Evolutionary conservation across 2,113 vertebrate species (phyloP), one percentile per base, ranked within the genome.

Genomic region (Haemorhous mexicanus): DNA sequence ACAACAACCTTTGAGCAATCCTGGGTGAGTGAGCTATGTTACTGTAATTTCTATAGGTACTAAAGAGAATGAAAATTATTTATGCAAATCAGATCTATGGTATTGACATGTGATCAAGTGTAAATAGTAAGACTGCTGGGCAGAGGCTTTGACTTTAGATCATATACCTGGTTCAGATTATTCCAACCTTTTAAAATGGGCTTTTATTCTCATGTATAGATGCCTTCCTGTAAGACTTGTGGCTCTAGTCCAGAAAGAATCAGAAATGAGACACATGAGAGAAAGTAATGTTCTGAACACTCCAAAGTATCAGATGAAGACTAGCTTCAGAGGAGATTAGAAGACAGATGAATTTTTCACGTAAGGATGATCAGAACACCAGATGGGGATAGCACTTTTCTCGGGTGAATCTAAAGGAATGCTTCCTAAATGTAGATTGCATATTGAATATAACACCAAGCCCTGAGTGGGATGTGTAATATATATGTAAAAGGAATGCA

Each of bases 141-240:
- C 21, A 79, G n/a, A 76, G 5, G 4, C 18, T 83, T 87, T 87
- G 53, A 18, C n/a, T 94, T 97, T 85, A 84, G 66, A 50, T 76
- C n/a, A 37, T 41, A 61, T 35, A 89, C 18, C 37, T 82, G 37
- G 63, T 30, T 26, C 41, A 75, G 75, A 43, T 11, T 17, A 85
- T 72, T 66, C 28, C 33, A 91, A 10, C 43, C 11, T 62, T 94
- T 90, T 72, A 56, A 95, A 92, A 81, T 52, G 17, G 24, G 12
- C 24, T 86, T 94, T 94, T 76, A 94, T 91, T 91, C 81, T 91
- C 16, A 47, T 73, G 58, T 58, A 53, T 59, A 95, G 41, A 35
- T 87, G 43, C 21, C 67, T 94, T 93, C 30, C 43, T 76, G 26
- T 68, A 89, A 50, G 53, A 62, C 7, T 73, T 83, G 28, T 91